Conservation (phyloP, 2,888 invertebrate genomes). For the Salpingus planirostris region DNA sequence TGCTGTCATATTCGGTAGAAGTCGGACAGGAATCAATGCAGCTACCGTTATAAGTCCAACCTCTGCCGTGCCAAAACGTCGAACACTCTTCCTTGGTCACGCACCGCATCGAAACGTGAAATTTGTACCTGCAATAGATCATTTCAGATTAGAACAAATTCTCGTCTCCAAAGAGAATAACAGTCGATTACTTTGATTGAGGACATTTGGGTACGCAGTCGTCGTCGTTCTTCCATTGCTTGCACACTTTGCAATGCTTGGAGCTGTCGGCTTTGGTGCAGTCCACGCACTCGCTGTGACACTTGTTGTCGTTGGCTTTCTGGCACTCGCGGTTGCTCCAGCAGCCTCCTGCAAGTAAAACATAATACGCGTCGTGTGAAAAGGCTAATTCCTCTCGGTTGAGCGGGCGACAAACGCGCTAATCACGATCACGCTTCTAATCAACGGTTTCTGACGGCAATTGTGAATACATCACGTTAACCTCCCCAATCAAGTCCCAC, state of each 20-base stretch:
- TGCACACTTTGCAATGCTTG: slow-evolving; percentile 59
- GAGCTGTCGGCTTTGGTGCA: slow-evolving; percentile 48
- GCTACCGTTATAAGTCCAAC: slow-evolving; percentile 52
- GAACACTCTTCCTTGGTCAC: slow-evolving; percentile 60
- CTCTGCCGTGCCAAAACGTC: slow-evolving; percentile 32
- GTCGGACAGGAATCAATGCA: slow-evolving; percentile 62
- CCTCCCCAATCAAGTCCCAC: too few species aligned
- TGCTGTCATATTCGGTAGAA: slow-evolving; percentile 39
- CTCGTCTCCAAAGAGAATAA: too few species aligned
- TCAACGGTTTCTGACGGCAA: too few species aligned
- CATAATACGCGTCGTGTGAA: too few species aligned
- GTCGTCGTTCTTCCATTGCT: slow-evolving; percentile 40
- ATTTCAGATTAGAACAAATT: slow-evolving; percentile 1
- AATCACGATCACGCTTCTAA: too few species aligned
- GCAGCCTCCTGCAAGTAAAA: slow-evolving; percentile 33
- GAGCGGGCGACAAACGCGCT: too few species aligned
- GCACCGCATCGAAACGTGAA: slow-evolving; percentile 44
- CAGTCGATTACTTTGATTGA: slow-evolving; percentile 54
- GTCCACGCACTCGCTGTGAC: slow-evolving; percentile 71
- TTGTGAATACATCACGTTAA: too few species aligned
- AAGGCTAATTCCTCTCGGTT: too few species aligned
- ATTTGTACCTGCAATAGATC: slow-evolving; percentile 25
- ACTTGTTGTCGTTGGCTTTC: slow-evolving; percentile 42
- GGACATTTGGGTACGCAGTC: slow-evolving; percentile 52
- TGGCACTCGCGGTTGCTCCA: slow-evolving; percentile 47